Evolutionary conservation across 1,140 invertebrate genomes (phyloP).

Genomic region (Mya arenaria): DNA sequence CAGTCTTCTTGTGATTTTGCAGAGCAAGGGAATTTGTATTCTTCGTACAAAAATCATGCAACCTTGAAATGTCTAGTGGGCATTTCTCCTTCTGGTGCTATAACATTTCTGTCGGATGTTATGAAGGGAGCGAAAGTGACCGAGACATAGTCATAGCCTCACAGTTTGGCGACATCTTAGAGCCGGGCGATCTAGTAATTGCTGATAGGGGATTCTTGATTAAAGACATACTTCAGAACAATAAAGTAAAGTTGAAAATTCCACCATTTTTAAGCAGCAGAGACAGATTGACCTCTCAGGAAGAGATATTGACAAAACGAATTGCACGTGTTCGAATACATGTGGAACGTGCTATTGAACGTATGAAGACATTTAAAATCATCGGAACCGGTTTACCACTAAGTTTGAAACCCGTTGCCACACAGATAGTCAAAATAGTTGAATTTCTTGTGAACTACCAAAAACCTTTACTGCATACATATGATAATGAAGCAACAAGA

Average conservation of each 20-base stretch:
- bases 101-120: constrained; percentile 68
- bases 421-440: constrained; percentile 26
- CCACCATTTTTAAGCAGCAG: constrained; percentile 44
- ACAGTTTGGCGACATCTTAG: constrained; percentile 60
- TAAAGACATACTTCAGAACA: constrained; percentile 38
- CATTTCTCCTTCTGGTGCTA: constrained; percentile 62
- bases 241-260: constrained; percentile 50
- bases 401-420: constrained; percentile 13
- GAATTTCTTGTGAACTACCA: constrained; percentile 36
- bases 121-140: constrained; percentile 67
- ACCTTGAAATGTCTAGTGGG: constrained; percentile 74
- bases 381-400: constrained; percentile 2
- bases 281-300: constrained; percentile 30
- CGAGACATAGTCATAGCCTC: constrained; percentile 66
- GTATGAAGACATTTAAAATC: constrained; percentile 51
- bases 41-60: constrained; percentile 68
- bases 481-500: neutral
- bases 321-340: constrained; percentile 43
- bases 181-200: constrained; percentile 57
- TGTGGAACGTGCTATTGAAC: constrained; percentile 22
- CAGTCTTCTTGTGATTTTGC: constrained; percentile 27
- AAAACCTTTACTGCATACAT: neutral
- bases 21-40: constrained; percentile 59
- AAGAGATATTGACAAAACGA: constrained; percentile 40
- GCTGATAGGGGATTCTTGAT: constrained; percentile 62